Evolutionary conservation across 1,140 invertebrate genomes (phyloP).

Genomic region (Ectropis grisescens): DNA sequence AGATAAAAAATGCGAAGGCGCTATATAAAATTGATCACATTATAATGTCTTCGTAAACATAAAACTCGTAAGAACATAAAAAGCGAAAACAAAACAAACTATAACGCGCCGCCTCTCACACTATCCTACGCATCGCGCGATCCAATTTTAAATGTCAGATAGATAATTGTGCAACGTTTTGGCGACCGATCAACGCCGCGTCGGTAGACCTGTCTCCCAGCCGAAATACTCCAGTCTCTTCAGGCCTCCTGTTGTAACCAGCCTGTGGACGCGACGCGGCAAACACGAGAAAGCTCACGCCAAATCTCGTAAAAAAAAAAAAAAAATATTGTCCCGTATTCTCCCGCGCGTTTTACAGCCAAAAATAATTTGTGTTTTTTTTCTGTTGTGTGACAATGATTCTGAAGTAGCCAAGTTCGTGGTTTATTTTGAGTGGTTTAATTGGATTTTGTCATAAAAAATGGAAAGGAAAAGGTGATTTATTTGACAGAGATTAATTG

Average conservation of each 20-base stretch:
- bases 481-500: too few species aligned
- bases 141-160: conserved; percentile 68
- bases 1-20: too few species aligned
- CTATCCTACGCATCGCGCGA: conserved; percentile 29
- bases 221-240: conserved; percentile 32
- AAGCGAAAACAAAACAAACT: too few species aligned
- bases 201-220: conserved; percentile 23
- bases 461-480: conserved; percentile 55
- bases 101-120: conserved; percentile 7
- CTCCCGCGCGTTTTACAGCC: not conserved
- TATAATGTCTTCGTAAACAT: too few species aligned
- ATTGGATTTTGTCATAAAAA: conserved; percentile 2
- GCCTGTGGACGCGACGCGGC: conserved; percentile 2
- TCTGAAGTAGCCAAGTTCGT: not conserved
- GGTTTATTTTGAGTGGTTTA: not conserved
- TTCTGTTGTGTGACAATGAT: conserved; percentile 5
- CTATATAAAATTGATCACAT: too few species aligned
- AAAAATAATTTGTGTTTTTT: conserved; percentile 7
- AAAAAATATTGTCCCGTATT: too few species aligned
- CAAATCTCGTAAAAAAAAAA: conserved; percentile 2
- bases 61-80: too few species aligned
- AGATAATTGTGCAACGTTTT: conserved; percentile 57
- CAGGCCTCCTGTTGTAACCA: not conserved
- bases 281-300: conserved; percentile 5
- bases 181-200: conserved; percentile 40